Percentiles rank a stretch among this genome's conserved stretches.
phyloP scores from a whole-genome alignment of 2,888 invertebrate genomes.

The Lydus trimaculatus region DNA sequence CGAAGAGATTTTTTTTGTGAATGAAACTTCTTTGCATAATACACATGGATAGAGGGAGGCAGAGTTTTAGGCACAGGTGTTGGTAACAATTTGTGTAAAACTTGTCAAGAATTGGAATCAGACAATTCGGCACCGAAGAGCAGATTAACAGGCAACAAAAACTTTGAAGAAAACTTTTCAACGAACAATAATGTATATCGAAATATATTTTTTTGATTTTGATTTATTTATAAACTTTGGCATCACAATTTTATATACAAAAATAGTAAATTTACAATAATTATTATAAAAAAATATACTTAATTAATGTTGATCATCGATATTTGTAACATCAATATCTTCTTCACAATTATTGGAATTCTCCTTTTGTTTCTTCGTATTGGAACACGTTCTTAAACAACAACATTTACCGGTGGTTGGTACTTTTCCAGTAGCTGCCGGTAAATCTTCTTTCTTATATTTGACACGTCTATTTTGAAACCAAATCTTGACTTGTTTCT shows the following conservation, averaged over 20 bases:
- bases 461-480: constrained; percentile 94
- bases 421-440: constrained; percentile 48
- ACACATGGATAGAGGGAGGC: neutral
- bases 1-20: constrained; percentile 14
- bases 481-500: constrained; percentile 96
- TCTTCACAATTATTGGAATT: constrained; percentile 54
- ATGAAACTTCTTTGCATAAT: constrained; percentile 27
- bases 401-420: constrained; percentile 59
- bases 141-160: neutral
- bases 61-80: constrained; percentile 27
- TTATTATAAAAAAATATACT: constrained; percentile 28
- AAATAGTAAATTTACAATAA: constrained; percentile 19
- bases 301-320: constrained; percentile 45
- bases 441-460: constrained; percentile 87
- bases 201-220: neutral
- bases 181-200: neutral
- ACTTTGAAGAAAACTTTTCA: neutral
- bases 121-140: neutral
- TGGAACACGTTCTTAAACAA: constrained; percentile 62
- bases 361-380: constrained; percentile 46
- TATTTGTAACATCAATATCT: constrained; percentile 56
- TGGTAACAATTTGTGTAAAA: constrained; percentile 9
- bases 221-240: constrained; percentile 34
- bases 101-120: neutral
- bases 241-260: constrained; percentile 32